Base-by-base conservation (phyloP, 2,113 vertebrate genomes). In the Lepisosteus oculatus region DNA sequence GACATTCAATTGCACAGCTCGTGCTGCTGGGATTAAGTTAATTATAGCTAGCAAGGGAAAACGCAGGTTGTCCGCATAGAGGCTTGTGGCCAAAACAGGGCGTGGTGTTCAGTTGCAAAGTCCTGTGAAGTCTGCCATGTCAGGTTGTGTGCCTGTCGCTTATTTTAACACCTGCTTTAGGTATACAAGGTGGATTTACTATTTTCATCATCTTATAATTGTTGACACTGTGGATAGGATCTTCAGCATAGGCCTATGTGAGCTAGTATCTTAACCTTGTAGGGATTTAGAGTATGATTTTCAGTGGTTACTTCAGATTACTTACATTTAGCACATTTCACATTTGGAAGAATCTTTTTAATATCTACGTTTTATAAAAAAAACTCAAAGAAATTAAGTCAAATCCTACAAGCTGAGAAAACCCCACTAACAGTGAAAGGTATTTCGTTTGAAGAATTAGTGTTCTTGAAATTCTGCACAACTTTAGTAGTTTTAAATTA, bases 1-100 rank as follows among this genome's bases (percentile, higher is more conserved):
- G 72, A 75, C 72, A 68, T 70, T 74, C 62, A 70, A 65, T 70
- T 70, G 68, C 63, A 41, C 70, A 66, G 43, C 51, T 74, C 42
- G 75, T 69, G 70, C 65, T 43, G 54, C 64, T 72, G 43, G 76
- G 78, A 80, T 84, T 82, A 82, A 70, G 73, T 69, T 84, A 78
- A 82, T 78, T 82, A 77, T 82, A 82, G 76, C 61, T 76, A 74
- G 41, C 57, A 63, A 51, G 57, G 59, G 61, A 70, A 82, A 79
- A 74, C n/a, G 12, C 80, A 78, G 73, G 79, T 82, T 81, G 70
- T 70, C 77, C 73, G 55, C 45, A 54, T 43, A 43, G 55, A 75
- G 70, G 45, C 67, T 63, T 43, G 65, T 51, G 51, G 67, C 47
- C 14, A 55, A 69, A 43, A 59, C 29, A 17, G 55, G 67, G 65